Evolutionary conservation across 1,140 invertebrate species (phyloP).

Genomic region (Prorops nasuta): DNA sequence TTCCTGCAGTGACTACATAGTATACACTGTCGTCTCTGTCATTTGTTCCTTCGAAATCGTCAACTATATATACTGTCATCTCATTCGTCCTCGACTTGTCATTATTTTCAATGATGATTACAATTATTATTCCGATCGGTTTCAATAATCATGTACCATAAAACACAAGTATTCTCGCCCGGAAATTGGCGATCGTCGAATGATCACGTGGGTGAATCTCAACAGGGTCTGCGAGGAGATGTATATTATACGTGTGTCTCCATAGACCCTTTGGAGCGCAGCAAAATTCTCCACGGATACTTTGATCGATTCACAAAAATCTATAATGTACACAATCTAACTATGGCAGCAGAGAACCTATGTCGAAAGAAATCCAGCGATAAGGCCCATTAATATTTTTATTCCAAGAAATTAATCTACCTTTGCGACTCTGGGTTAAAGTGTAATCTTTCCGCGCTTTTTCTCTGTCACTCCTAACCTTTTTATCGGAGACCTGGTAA

Average conservation of each 20-base stretch:
- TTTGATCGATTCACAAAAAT: too few relatives aligned
- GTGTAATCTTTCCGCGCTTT: neutral
- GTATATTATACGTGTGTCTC: too few relatives aligned
- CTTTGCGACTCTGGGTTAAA: neutral
- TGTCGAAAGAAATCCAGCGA: neutral
- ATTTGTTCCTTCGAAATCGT: too few relatives aligned
- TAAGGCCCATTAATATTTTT: neutral
- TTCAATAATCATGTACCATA: constrained; percentile 50
- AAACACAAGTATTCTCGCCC: constrained; percentile 28
- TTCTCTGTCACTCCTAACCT: neutral
- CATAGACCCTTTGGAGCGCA: too few relatives aligned
- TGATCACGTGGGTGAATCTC: constrained; percentile 42
- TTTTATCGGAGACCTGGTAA: too few relatives aligned
- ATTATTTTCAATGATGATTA: constrained; percentile 41
- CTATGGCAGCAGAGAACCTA: too few relatives aligned
- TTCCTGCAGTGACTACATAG: neutral
- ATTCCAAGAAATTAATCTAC: neutral
- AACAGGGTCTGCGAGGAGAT: too few relatives aligned
- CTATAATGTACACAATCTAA: too few relatives aligned
- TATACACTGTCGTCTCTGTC: constrained; percentile 20
- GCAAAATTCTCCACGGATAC: too few relatives aligned
- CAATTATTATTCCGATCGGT: constrained; percentile 48
- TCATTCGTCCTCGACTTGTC: constrained; percentile 27
- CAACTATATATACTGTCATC: too few relatives aligned
- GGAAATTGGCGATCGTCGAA: constrained; percentile 29